Percentiles rank a stretch among this genome's conserved stretches.
These are phyloP conservation scores for Rhineura floridana DNA, from an alignment of 2,113 vertebrate genomes.

Conservation along the genomic window DNA sequence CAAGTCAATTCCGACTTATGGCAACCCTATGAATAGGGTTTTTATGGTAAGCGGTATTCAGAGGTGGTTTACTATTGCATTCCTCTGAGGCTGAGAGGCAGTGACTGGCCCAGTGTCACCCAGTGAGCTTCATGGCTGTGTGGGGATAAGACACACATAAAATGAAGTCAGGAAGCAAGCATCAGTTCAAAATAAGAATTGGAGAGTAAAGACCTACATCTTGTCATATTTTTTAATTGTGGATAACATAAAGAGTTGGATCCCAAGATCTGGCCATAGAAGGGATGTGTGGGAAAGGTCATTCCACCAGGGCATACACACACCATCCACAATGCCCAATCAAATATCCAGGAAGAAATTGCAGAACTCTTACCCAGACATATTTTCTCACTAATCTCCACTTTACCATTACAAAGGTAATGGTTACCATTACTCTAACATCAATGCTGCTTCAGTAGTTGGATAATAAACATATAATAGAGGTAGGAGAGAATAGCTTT, in stretches of 20 bases:
- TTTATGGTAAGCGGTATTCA: no score
- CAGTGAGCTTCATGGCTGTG: no score
- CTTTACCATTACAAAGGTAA: not conserved
- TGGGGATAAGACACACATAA: not conserved
- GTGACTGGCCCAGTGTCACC: no score
- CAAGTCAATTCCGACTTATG: no score
- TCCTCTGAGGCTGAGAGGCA: no score
- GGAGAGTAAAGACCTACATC: not conserved
- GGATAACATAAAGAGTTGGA: not conserved
- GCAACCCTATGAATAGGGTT: no score
- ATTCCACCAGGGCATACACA: not conserved
- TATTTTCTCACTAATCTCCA: not conserved
- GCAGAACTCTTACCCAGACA: not conserved
- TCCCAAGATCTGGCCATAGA: no score
- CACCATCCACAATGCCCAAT: not conserved
- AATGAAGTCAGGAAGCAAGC: not conserved
- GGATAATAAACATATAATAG: no score
- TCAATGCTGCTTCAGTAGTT: not conserved
- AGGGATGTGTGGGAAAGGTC: not conserved
- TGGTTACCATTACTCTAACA: no score
- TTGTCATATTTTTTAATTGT: not conserved
- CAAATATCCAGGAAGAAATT: not conserved
- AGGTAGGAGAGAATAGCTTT: not conserved
- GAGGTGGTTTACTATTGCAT: no score
- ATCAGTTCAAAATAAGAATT: not conserved